Evolutionary conservation across 2,797 vertebrate species (phyloP).

Genomic region (Centroberyx gerrardi): DNA sequence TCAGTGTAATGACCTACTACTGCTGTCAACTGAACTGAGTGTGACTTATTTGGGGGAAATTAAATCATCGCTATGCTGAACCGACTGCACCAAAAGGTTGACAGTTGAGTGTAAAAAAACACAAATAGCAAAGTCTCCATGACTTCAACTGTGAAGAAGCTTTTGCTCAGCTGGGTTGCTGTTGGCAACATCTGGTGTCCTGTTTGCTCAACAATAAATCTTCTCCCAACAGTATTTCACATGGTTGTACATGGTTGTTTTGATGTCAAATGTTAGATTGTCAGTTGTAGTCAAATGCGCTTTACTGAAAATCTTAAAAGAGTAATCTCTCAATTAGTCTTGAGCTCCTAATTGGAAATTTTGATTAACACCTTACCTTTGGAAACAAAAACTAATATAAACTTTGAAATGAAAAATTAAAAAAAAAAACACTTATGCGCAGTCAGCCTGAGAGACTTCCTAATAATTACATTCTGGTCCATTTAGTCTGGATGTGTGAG

Average conservation of each 20-base stretch:
- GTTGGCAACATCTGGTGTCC: constrained; percentile 29
- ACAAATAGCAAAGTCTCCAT: neutral
- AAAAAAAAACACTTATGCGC: neutral
- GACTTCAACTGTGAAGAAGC: constrained; percentile 1
- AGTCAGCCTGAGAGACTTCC: neutral
- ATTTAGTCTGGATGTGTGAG: neutral
- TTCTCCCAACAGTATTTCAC: constrained; percentile 18
- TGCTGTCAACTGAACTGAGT: constrained; percentile 7
- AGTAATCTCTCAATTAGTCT: neutral
- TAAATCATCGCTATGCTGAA: constrained; percentile 16
- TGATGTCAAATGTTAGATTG: neutral
- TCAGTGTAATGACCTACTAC: neutral
- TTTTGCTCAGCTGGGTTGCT: constrained; percentile 16
- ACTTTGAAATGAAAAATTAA: neutral
- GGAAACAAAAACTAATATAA: neutral
- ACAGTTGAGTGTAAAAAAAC: constrained; percentile 3
- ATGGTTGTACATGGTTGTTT: constrained; percentile 5
- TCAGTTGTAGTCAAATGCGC: neutral
- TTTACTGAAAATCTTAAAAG: too few species aligned
- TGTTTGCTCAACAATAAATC: constrained; percentile 64
- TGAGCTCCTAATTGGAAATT: neutral
- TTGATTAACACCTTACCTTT: neutral
- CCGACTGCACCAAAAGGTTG: constrained; percentile 9
- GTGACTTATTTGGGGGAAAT: neutral
- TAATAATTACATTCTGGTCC: neutral